Base-by-base conservation (phyloP, 1,140 invertebrate species). In the Aphelenchoides fujianensis region DNA sequence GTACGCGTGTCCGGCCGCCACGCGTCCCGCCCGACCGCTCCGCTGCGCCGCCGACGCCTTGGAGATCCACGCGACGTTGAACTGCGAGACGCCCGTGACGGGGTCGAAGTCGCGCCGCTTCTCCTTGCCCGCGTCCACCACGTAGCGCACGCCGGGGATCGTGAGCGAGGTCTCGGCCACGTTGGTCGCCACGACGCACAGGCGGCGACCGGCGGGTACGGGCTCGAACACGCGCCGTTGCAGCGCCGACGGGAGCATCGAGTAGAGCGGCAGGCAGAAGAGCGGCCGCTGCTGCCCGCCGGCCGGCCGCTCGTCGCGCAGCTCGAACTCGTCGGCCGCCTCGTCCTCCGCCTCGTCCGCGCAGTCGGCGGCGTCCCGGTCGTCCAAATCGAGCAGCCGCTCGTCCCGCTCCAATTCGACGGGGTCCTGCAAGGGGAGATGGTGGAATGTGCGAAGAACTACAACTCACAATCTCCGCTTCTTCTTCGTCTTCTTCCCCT, bases 121-220 rank as follows among this genome's bases (percentile, higher is more conserved):
- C 35, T 90, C 90, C 84, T 90, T 90, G 28, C 96, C 96, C 71
- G 89, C 89, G 84, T 99, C 96, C 0, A 98, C 89, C 0, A 98
- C 94, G 68, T 85, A 90, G 83, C 93, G 94, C 2, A 98, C 89
- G 75, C 91, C 90, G 0, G 95, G 95, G 84, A 99, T 98, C 0
- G 96, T 99, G 0, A 99, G 86, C 0, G 96, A 98, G 0, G 96
- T 98, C n/a, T 88, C 96, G 0, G 96, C 95, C 0, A 98, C 92
- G 84, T 98, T 98, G 0, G 96, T 98, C 12, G 94, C 90, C 2
- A 99, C 90, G 5, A 99, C 91, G 85, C 95, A 97, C 0, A 98
- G 85, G 63, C 41, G 87, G 57, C 88, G 89, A 0, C 91, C 93
- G 57, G 89, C 88, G 0, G 94, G 94, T 0, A 91, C 89, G 0